phyloP scores from a whole-genome alignment of 2,888 invertebrate species.

The Nebria brevicollis region DNA sequence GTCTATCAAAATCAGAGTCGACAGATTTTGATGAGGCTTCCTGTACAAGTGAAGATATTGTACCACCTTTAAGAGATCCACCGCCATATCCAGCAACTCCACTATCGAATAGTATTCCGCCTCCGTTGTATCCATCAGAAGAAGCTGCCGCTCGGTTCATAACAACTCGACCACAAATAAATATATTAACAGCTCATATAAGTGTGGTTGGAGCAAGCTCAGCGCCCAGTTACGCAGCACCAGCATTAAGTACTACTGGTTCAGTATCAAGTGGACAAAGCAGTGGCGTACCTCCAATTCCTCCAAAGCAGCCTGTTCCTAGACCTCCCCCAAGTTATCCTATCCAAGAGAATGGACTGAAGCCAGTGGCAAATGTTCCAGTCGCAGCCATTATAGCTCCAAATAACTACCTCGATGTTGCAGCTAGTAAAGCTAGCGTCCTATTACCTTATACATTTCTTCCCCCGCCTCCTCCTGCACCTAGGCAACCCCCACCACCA shows the following conservation, averaged over 20 bases:
- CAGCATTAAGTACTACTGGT: conserved; percentile 55
- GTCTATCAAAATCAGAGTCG: conserved; percentile 58
- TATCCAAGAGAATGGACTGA: conserved; percentile 53
- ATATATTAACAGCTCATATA: conserved; percentile 80
- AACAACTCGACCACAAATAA: conserved; percentile 80
- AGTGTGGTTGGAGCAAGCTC: conserved; percentile 73
- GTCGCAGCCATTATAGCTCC: conserved; percentile 65
- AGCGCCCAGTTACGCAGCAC: conserved; percentile 69
- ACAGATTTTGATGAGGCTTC: conserved; percentile 56
- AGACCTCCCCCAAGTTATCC: conserved; percentile 66
- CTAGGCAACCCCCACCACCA: conserved; percentile 70
- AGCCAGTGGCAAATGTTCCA: conserved; percentile 67
- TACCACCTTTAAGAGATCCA: conserved; percentile 67
- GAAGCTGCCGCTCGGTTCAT: conserved; percentile 82
- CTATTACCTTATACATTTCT: conserved; percentile 64
- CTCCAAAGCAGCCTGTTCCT: conserved; percentile 58
- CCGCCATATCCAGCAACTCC: conserved; percentile 72
- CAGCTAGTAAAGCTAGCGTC: conserved; percentile 66
- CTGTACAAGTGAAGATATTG: conserved; percentile 49
- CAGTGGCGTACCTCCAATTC: conserved; percentile 59
- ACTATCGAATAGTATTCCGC: conserved; percentile 61
- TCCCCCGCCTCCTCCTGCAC: conserved; percentile 74
- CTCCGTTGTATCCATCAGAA: conserved; percentile 71
- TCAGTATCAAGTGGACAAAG: conserved; percentile 36
- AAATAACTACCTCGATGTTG: conserved; percentile 72